These are phyloP conservation scores for Micoletzkya japonica DNA, from an alignment of 2,888 invertebrate genomes.

Conservation along the genomic window DNA sequence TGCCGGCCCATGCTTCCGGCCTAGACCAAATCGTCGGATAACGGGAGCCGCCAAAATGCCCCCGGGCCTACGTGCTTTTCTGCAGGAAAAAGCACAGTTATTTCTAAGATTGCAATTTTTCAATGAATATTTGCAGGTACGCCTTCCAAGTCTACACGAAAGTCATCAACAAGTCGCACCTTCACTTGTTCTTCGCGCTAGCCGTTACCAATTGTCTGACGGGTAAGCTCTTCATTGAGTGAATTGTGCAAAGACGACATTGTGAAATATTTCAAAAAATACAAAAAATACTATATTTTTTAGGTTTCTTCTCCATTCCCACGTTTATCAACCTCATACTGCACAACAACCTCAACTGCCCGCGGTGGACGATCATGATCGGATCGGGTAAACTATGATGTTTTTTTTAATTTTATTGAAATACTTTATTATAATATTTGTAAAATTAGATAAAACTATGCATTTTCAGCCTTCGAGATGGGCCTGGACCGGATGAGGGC, in stretches of 20 bases:
- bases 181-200: conserved; percentile 45
- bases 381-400: conserved; percentile 34
- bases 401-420: not conserved
- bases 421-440: not conserved
- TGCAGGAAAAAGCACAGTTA: not conserved
- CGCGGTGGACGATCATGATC: conserved; percentile 40
- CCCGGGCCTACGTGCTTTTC: not conserved
- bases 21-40: not conserved
- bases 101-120: not conserved
- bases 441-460: not conserved
- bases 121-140: conserved; percentile 9
- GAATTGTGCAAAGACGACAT: not conserved
- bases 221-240: conserved; percentile 30
- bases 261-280: not conserved
- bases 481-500: conserved; percentile 41
- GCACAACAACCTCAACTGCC: conserved; percentile 37
- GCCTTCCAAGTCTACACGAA: conserved; percentile 38
- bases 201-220: conserved; percentile 47
- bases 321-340: conserved; percentile 41
- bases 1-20: not conserved
- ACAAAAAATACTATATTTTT: not conserved
- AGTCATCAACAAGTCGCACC: conserved; percentile 42
- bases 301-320: conserved; percentile 48
- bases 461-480: conserved; percentile 40
- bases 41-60: not conserved